Evolutionary conservation across 2,888 invertebrate species (phyloP).

Genomic region (Drosophila mulleri): DNA sequence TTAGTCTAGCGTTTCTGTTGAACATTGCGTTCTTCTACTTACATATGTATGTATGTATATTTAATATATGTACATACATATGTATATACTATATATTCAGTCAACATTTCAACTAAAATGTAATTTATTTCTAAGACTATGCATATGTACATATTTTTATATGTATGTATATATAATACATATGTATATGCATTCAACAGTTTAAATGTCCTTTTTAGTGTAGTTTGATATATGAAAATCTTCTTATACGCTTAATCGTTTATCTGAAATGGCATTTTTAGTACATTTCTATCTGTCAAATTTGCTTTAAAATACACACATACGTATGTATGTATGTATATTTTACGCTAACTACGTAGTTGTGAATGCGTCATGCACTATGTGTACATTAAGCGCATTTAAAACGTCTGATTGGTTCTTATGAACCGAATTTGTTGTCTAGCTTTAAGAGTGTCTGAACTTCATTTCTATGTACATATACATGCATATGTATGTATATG

Average conservation of each 20-base stretch:
- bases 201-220: slow-evolving; percentile 3
- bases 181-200: neutral
- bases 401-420: neutral
- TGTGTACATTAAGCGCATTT: neutral
- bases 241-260: neutral
- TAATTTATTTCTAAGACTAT: too few species aligned
- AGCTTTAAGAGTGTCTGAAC: slow-evolving; percentile 3
- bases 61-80: neutral
- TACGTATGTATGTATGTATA: neutral
- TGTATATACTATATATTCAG: too few species aligned
- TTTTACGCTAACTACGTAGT: neutral
- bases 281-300: neutral
- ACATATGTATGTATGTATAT: too few species aligned
- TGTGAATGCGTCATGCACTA: neutral
- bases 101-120: too few species aligned
- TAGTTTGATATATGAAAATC: too few species aligned
- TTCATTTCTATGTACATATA: neutral
- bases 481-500: neutral
- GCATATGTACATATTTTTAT: too few species aligned
- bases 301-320: neutral
- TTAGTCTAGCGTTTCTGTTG: neutral
- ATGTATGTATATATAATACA: neutral
- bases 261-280: neutral
- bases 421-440: slow-evolving; percentile 7
- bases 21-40: neutral